phyloP scores from a whole-genome alignment of 2,113 vertebrate genomes.

The Labeo rohita region DNA sequence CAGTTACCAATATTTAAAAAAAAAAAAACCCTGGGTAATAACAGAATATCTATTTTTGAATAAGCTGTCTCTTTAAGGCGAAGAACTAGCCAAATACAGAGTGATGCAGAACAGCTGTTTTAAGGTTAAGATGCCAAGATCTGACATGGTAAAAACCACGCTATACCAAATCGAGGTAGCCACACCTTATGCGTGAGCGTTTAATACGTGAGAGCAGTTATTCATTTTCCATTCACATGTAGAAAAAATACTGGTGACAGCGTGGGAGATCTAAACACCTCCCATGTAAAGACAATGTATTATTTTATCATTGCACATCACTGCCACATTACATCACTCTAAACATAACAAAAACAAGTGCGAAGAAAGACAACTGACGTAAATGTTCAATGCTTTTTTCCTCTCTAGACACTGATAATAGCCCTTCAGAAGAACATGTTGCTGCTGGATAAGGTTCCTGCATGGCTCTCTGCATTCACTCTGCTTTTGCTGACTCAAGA shows the following conservation, averaged over 20 bases:
- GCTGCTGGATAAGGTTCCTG: background rate
- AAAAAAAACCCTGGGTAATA: background rate
- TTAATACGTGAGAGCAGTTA: background rate
- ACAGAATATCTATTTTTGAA: background rate
- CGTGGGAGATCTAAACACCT: background rate
- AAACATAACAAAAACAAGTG: background rate
- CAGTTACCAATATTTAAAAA: background rate
- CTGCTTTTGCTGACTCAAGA: constrained; percentile 27
- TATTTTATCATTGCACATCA: background rate
- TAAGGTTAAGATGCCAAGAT: background rate
- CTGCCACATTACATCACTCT: background rate
- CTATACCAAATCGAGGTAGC: background rate
- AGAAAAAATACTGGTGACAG: too few species aligned
- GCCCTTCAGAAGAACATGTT: background rate
- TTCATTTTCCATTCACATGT: background rate
- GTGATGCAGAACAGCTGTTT: background rate
- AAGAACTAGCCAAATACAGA: background rate
- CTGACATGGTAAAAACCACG: background rate
- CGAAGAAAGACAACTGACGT: background rate
- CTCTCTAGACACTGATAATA: background rate
- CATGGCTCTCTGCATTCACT: constrained; percentile 21
- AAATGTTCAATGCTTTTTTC: background rate
- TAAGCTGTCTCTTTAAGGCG: background rate
- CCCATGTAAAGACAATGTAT: background rate
- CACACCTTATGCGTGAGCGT: background rate